These are phyloP conservation scores for Notoglanidium macrostoma DNA, from an alignment of 2,797 vertebrate genomes.

Conservation along the genomic window DNA sequence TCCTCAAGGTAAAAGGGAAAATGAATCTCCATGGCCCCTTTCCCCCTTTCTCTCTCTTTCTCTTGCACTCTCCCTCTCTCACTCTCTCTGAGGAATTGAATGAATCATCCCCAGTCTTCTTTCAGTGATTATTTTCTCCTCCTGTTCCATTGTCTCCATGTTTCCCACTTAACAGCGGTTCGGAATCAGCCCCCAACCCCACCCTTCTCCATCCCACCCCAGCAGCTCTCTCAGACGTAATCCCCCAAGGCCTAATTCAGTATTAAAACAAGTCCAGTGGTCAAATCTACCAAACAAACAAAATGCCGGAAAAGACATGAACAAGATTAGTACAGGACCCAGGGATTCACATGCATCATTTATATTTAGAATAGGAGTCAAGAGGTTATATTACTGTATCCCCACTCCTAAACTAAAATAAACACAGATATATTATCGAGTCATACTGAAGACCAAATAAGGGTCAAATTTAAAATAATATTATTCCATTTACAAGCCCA, in stretches of 20 bases:
- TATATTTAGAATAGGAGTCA: constrained; percentile 52
- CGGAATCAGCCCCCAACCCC: neutral
- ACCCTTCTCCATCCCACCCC: constrained; percentile 5
- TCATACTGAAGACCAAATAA: constrained; percentile 50
- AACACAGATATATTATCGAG: constrained; percentile 47
- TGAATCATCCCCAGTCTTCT: constrained; percentile 53
- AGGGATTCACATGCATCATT: constrained; percentile 46
- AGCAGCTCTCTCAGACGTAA: constrained; percentile 40
- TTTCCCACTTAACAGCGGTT: constrained; percentile 54
- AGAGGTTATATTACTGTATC: constrained; percentile 52
- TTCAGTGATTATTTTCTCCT: constrained; percentile 57
- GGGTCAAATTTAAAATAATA: constrained; percentile 54
- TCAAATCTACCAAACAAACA: constrained; percentile 57
- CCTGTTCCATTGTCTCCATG: constrained; percentile 54
- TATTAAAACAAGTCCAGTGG: constrained; percentile 51
- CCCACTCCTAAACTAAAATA: constrained; percentile 49
- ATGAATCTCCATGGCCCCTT: constrained; percentile 53
- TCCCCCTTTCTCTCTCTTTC: constrained; percentile 38
- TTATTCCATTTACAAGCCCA: constrained; percentile 45
- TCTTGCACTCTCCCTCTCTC: constrained; percentile 6
- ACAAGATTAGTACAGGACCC: constrained; percentile 45
- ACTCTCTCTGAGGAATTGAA: constrained; percentile 44
- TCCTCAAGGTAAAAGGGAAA: constrained; percentile 58
- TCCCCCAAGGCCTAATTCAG: constrained; percentile 56
- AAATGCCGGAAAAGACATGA: constrained; percentile 44